Evolutionary conservation across 2,113 vertebrate genomes (phyloP), one percentile per base, ranked within the genome.

Genomic region (Calidris pugnax): DNA sequence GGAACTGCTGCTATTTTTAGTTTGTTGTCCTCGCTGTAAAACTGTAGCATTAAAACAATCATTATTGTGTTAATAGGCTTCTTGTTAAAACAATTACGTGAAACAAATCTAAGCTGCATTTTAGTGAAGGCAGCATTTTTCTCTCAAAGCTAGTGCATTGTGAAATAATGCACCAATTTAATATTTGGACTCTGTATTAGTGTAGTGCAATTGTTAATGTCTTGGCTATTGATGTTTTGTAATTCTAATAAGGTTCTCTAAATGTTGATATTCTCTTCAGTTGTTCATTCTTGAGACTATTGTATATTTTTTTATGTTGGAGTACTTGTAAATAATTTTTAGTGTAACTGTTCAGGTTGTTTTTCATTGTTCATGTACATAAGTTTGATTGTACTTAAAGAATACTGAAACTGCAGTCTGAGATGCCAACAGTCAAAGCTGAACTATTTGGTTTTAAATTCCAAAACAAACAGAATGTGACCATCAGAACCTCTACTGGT

Each of bases 31-130:
- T 97, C 94, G 97, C 98, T 98, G 98, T 98, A 98, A 99, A 98
- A 98, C 97, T 98, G 98, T 99, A 99, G 99, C 99, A 99, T 99
- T 99, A 99, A 98, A 99, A 99, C 98, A 99, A 99, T 99, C 98
- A 98, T 98, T 89, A 97, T 98, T 97, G 93, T 95, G 97, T 99
- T 99, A 98, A 97, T 97, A 97, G 94, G 95, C 95, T 98, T 98
- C 97, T 95, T 97, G 96, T 97, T 97, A 74, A 97, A 98, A 97
- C 94, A 98, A 98, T 98, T 97, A 98, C 96, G 92, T 98, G 97
- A 98, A 98, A 97, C 83, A 97, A 95, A 93, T 56, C 23, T 84
- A 95, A 96, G 98, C 97, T 98, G 98, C 96, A 45, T 93, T 97
- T 96, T 95, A 95, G 93, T 90, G 93, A 97, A 98, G 95, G 97